phyloP scores from a whole-genome alignment of 1,140 invertebrate genomes.

The Battus philenor region DNA sequence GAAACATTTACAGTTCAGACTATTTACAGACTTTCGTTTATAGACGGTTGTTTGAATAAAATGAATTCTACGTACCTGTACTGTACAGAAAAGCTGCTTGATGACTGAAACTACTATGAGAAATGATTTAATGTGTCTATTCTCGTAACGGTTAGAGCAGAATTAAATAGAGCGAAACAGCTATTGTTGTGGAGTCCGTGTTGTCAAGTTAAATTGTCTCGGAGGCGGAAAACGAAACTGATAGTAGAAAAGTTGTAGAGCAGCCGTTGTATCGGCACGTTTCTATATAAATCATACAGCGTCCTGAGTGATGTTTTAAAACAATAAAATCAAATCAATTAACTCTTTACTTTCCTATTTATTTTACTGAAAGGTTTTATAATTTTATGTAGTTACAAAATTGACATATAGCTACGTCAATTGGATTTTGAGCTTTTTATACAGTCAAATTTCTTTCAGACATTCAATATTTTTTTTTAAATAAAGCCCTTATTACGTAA shows the following conservation, averaged over 20 bases:
- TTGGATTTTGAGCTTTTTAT: too few relatives aligned
- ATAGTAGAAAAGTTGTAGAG: slow-evolving; percentile 65
- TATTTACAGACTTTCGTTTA: slow-evolving; percentile 4
- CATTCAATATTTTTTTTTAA: too few relatives aligned
- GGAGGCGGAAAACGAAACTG: slow-evolving; percentile 63
- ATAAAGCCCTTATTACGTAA: too few relatives aligned
- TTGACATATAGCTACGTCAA: too few relatives aligned
- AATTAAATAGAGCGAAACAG: slow-evolving; percentile 58
- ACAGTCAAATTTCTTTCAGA: too few relatives aligned
- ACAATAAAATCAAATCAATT: too few relatives aligned
- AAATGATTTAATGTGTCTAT: slow-evolving; percentile 19
- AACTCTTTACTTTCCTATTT: too few relatives aligned
- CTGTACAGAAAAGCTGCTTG: background rate
- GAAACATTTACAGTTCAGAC: slow-evolving; percentile 13
- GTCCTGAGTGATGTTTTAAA: too few relatives aligned
- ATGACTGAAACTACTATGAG: background rate
- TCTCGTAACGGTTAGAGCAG: slow-evolving; percentile 26
- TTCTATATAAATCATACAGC: slow-evolving; percentile 38
- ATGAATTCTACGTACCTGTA: background rate
- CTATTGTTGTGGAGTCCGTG: slow-evolving; percentile 54
- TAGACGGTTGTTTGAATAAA: background rate
- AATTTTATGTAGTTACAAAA: too few relatives aligned
- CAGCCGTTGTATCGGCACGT: slow-evolving; percentile 49
- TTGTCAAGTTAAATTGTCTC: slow-evolving; percentile 73
- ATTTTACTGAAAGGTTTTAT: too few relatives aligned